Evolutionary conservation across 2,888 invertebrate genomes (phyloP).

Genomic region (Drosophila greeni): DNA sequence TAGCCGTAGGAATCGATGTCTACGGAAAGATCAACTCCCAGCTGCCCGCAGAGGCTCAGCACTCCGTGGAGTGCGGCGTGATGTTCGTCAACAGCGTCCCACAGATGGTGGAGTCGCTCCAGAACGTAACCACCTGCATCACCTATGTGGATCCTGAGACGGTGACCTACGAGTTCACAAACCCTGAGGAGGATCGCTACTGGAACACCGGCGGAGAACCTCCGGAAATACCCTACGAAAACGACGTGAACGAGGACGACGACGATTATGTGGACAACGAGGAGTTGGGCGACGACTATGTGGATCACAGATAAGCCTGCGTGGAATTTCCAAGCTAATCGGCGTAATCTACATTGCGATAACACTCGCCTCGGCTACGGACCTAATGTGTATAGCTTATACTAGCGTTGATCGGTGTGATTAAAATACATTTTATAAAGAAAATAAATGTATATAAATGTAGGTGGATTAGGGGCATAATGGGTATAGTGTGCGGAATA

Average conservation of each 20-base stretch:
- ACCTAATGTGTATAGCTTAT: background rate
- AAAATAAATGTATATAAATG: background rate
- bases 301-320: conserved; percentile 52
- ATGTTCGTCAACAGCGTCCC: conserved; percentile 62
- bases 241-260: conserved; percentile 32
- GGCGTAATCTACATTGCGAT: conserved; percentile 8
- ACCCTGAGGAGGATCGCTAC: conserved; percentile 65
- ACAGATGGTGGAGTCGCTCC: conserved; percentile 60
- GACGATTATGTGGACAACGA: conserved; percentile 20
- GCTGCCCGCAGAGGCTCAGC: conserved; percentile 57
- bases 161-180: conserved; percentile 60
- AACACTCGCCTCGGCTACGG: conserved; percentile 1
- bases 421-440: conserved; percentile 1
- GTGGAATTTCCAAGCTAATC: conserved; percentile 17
- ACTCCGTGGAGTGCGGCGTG: conserved; percentile 50
- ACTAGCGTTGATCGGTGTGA: conserved; percentile 8
- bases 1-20: conserved; percentile 59
- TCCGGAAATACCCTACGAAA: conserved; percentile 51
- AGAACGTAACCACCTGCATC: conserved; percentile 67
- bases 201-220: conserved; percentile 59
- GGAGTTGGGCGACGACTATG: conserved; percentile 56
- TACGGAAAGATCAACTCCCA: conserved; percentile 56
- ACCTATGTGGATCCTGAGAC: conserved; percentile 53
- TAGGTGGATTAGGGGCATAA: no score
- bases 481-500: no score